These are phyloP conservation scores for Danaus plexippus DNA, from an alignment of 1,140 invertebrate species.

Conservation along the genomic window DNA sequence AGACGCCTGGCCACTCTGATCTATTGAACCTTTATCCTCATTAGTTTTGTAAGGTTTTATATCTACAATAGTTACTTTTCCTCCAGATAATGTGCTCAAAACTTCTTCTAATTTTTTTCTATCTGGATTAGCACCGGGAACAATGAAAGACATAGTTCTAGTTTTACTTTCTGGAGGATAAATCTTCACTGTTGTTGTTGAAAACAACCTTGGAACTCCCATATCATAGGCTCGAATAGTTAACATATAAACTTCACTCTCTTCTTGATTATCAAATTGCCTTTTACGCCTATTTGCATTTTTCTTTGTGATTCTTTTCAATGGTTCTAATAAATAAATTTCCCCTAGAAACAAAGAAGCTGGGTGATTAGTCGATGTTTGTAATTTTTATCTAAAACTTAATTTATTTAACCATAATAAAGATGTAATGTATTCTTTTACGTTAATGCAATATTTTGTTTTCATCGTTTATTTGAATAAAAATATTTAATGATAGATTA, in stretches of 20 bases:
- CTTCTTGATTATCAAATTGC: conserved; percentile 54
- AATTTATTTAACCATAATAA: no score
- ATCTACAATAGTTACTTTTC: conserved; percentile 80
- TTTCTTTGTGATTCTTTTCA: conserved; percentile 68
- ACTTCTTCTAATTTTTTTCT: conserved; percentile 79
- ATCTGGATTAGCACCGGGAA: conserved; percentile 81
- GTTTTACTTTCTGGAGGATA: conserved; percentile 78
- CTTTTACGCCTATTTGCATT: conserved; percentile 64
- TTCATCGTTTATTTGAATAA: no score
- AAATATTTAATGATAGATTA: no score
- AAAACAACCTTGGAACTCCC: conserved; percentile 81
- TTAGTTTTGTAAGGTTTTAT: conserved; percentile 78
- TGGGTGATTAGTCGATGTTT: no score
- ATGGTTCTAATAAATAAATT: conserved; percentile 66
- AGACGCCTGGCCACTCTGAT: conserved; percentile 58
- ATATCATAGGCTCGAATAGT: conserved; percentile 85
- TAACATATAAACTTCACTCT: conserved; percentile 75
- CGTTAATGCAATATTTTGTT: no score
- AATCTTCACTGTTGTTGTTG: conserved; percentile 76
- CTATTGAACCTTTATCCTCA: conserved; percentile 62
- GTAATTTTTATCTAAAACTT: no score
- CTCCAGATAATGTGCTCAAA: conserved; percentile 82
- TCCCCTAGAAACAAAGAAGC: conserved; percentile 51
- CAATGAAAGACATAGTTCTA: conserved; percentile 83
- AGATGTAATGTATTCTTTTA: no score